A percentile compares a stretch with the other conserved stretches of the same genome.
phyloP scores from a whole-genome alignment of 2,113 vertebrate genomes.

The Henicopernis longicauda region DNA sequence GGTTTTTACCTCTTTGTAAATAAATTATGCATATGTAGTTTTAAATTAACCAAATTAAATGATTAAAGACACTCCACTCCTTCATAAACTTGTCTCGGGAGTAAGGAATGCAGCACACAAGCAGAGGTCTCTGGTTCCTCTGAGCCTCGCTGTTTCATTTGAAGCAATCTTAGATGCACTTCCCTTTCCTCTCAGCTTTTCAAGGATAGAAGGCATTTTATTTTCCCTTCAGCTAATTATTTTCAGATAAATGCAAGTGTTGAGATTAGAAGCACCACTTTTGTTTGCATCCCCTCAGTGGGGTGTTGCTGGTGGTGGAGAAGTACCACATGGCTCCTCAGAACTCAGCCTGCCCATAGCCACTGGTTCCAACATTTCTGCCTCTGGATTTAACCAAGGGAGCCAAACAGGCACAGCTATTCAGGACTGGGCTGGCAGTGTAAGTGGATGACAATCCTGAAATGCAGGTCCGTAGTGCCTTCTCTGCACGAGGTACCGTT shows the following conservation, averaged over 20 bases:
- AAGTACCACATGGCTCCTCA: not conserved
- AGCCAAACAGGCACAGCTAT: not conserved
- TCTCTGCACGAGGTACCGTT: not conserved
- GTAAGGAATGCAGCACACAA: constrained; percentile 34
- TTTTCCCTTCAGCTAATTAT: constrained; percentile 32
- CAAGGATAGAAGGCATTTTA: not conserved
- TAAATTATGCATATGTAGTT: constrained; percentile 81
- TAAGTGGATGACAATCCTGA: not conserved
- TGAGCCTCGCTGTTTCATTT: constrained; percentile 26
- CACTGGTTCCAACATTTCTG: not conserved
- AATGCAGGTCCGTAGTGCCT: not conserved
- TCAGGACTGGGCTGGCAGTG: not conserved
- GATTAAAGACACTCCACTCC: constrained; percentile 85
- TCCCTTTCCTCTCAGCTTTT: not conserved
- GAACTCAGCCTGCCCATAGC: not conserved
- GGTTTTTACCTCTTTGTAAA: constrained; percentile 77
- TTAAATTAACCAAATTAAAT: constrained; percentile 87
- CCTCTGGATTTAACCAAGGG: not conserved
- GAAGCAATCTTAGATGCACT: constrained; percentile 1
- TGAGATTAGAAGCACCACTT: not conserved
- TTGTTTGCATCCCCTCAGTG: not conserved
- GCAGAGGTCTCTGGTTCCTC: constrained; percentile 28
- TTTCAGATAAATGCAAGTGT: not conserved
- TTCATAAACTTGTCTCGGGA: constrained; percentile 81
- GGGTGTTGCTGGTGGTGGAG: not conserved